phyloP scores from a whole-genome alignment of 2,888 invertebrate species.

The Antheraea yamamai region DNA sequence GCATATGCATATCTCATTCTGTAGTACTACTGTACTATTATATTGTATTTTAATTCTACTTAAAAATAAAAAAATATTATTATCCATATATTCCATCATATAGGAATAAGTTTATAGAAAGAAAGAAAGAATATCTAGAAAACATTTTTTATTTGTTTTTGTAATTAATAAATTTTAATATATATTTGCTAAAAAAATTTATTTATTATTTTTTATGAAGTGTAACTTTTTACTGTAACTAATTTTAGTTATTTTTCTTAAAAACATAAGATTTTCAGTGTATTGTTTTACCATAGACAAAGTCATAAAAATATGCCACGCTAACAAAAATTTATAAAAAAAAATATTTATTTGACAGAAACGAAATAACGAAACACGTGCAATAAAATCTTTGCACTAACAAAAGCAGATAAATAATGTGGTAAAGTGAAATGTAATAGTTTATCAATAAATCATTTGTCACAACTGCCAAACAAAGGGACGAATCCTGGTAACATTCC shows the following conservation, averaged over 20 bases:
- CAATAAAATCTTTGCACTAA: slow-evolving; percentile 32
- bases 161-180: background rate
- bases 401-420: slow-evolving; percentile 26
- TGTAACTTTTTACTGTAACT: background rate
- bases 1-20: too few relatives aligned
- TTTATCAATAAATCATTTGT: slow-evolving; percentile 30
- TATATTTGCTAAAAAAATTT: too few relatives aligned
- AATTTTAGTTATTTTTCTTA: background rate
- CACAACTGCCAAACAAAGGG: slow-evolving; percentile 41
- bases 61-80: too few relatives aligned
- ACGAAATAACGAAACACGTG: slow-evolving; percentile 52
- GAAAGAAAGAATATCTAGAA: too few relatives aligned
- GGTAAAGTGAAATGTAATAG: slow-evolving; percentile 39
- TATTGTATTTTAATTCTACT: too few relatives aligned
- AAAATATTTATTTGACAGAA: slow-evolving; percentile 55
- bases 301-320: slow-evolving; percentile 58
- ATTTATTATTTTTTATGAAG: background rate
- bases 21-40: too few relatives aligned
- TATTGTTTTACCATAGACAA: slow-evolving; percentile 49
- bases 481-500: slow-evolving; percentile 74
- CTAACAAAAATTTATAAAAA: slow-evolving; percentile 54
- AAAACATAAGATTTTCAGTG: slow-evolving; percentile 23
- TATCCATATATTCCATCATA: too few relatives aligned
- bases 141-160: too few relatives aligned
- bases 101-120: too few relatives aligned